Conservation (phyloP, 2,797 vertebrate genomes). For the Danio kyathit region DNA sequence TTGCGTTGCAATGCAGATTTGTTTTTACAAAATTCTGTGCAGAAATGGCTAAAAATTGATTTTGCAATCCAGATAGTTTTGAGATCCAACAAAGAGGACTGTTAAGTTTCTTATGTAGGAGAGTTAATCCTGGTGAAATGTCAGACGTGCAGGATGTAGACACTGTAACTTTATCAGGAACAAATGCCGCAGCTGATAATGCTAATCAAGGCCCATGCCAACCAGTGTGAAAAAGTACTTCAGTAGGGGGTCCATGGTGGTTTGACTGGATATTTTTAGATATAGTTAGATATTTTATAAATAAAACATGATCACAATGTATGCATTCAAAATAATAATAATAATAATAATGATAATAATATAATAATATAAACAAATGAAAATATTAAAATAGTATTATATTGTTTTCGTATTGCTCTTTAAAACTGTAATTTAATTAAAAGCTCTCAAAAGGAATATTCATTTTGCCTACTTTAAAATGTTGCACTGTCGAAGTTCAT, state of each 20-base stretch:
- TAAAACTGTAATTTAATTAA: neutral
- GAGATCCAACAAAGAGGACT: neutral
- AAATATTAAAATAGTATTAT: no score
- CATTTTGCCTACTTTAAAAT: neutral
- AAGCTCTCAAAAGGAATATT: neutral
- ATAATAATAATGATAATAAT: no score
- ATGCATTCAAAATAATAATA: no score
- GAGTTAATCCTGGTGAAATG: constrained; percentile 15
- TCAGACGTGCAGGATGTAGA: neutral
- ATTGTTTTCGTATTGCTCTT: neutral
- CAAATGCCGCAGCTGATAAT: neutral
- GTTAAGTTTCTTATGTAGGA: neutral
- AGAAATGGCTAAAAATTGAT: no score
- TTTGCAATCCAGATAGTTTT: no score
- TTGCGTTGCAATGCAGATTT: no score
- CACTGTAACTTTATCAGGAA: constrained; percentile 25
- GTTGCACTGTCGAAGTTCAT: neutral
- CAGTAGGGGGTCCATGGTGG: neutral
- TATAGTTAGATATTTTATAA: no score
- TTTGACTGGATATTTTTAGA: no score
- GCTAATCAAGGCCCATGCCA: neutral
- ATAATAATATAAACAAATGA: no score
- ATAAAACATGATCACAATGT: no score
- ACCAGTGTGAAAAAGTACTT: neutral
- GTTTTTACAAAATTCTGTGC: no score